Conservation (phyloP, 2,888 invertebrate genomes). For the Esperia sulphurella region DNA sequence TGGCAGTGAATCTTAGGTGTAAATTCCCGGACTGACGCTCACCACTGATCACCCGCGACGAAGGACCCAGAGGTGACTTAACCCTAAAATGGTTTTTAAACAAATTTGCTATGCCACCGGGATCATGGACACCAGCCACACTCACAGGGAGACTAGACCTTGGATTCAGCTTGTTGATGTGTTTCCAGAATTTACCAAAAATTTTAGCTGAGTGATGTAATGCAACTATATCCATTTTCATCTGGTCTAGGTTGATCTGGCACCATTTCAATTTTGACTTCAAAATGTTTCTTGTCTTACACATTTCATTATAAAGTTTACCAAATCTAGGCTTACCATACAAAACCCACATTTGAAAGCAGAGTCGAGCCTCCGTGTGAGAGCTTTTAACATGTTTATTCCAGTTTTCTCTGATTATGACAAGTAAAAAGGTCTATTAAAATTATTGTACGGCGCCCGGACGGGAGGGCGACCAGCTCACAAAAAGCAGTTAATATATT, state of each 20-base stretch:
- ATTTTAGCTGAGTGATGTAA: constrained; percentile 4
- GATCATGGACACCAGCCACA: neutral
- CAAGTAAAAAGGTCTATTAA: no score
- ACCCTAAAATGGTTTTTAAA: constrained; percentile 1
- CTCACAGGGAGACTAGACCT: constrained; percentile 7
- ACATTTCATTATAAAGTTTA: constrained; percentile 4
- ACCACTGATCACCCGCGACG: neutral
- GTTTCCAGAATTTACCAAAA: constrained; percentile 16
- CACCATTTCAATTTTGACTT: constrained; percentile 15
- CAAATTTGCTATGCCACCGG: neutral
- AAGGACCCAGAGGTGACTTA: no score
- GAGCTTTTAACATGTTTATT: constrained; percentile 6
- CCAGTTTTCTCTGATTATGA: neutral
- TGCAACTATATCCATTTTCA: constrained; percentile 17
- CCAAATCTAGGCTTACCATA: constrained; percentile 2
- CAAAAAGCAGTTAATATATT: no score
- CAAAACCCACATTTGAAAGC: neutral
- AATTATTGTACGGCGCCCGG: no score
- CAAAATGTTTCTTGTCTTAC: constrained; percentile 6
- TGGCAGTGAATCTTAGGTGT: neutral
- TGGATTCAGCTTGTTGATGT: constrained; percentile 11
- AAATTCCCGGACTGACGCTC: neutral
- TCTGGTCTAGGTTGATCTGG: constrained; percentile 13
- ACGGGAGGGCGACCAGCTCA: no score
- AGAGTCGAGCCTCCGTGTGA: constrained; percentile 3